phyloP scores from a whole-genome alignment of 2,113 vertebrate species.

The Opisthocomus hoazin region DNA sequence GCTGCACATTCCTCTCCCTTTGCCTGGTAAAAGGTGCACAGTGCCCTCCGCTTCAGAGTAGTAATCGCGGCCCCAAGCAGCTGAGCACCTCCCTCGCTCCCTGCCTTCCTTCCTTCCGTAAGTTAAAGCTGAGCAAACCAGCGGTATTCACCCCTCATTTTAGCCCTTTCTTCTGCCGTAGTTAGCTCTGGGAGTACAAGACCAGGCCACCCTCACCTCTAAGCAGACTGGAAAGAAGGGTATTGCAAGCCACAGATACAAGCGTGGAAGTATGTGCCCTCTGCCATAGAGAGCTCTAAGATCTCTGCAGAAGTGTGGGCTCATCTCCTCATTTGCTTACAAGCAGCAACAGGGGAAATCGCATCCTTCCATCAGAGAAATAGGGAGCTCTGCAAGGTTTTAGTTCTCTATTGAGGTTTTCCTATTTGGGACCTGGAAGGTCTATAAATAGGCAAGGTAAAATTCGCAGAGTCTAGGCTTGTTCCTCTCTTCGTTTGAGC shows the following conservation, averaged over 20 bases:
- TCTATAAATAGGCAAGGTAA: background rate
- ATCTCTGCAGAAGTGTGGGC: background rate
- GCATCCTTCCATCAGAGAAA: background rate
- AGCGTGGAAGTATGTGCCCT: background rate
- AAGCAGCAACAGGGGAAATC: background rate
- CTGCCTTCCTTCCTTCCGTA: background rate
- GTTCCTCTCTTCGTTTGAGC: background rate
- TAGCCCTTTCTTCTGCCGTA: background rate
- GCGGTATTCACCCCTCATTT: background rate
- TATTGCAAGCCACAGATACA: background rate
- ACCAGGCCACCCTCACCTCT: background rate
- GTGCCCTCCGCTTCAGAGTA: background rate
- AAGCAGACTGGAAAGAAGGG: background rate
- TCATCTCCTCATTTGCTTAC: background rate
- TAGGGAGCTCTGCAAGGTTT: background rate
- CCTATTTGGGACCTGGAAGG: background rate
- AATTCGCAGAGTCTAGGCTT: background rate
- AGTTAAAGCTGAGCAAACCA: background rate
- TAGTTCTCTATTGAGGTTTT: background rate
- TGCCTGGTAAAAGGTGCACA: rapidly evolving
- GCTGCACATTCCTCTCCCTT: background rate
- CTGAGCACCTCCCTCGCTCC: background rate
- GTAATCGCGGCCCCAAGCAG: background rate
- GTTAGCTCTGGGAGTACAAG: background rate
- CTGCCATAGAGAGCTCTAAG: background rate